Base-by-base conservation (phyloP, 2,797 vertebrate species). In the Hippopotamyrus pictus region DNA sequence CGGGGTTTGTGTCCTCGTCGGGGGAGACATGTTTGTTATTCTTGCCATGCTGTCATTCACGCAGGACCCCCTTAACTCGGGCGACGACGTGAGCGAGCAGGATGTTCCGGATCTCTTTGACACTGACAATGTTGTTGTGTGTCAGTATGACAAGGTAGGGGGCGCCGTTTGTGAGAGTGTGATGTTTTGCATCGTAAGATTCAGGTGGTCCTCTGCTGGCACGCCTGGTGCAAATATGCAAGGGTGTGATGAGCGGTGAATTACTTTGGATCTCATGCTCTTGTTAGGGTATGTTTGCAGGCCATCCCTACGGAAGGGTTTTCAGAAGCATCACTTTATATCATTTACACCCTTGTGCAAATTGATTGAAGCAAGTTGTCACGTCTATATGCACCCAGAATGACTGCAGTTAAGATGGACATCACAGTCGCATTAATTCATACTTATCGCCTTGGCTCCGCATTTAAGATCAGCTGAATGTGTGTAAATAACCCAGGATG, bases 31-130 rank as follows among this genome's bases (percentile, higher is more conserved):
- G 51, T 69, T 46, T n/a, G 1, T 48, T 82, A 88, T 87, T 25
- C 76, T 48, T 6, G 4, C 29, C 84, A 50, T 9, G 25, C 88
- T 87, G 41, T 25, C 53, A 25, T 91, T 4, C 86, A 93, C 8
- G 51, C 92, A 99, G 98, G 98, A 99, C 91, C 97, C 98, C 88
- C 93, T 99, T 93, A 99, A 99, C 95, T 99, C 98, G n/a, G 97
- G 95, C 6, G 98, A 99, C 89, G 99, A 99, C 62, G 97, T 99
- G 91, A 97, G 98, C 83, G 99, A 99, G 51, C 98, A 99, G 93
- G 98, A 99, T 91, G 96, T 96, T 90, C 96, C 97, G 1, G 98
- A 99, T 93, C 95, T 99, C 90, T 99, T 99, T 93, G 98, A 99
- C 92, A 99, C 98, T 0, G 97, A 99, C 92, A 99, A 99, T 69